Evolutionary conservation across 2,797 vertebrate genomes (phyloP), one percentile per base, ranked within the genome.

Genomic region (Harpagifer antarcticus): DNA sequence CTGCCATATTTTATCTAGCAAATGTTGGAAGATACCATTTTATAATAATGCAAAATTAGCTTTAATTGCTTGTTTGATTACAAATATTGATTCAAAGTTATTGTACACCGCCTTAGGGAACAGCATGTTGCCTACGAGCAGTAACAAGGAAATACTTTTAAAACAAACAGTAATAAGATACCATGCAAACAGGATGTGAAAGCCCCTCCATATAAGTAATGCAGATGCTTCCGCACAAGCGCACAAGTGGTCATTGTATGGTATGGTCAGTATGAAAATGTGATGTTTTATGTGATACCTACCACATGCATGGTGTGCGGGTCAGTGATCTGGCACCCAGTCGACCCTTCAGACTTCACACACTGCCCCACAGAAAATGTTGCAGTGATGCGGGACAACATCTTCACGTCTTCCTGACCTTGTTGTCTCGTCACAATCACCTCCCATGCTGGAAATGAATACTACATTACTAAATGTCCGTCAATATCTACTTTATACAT

Each of bases 341-440:
- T 0, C 0, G 61, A 64, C 0, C 9, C 65, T 1, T 44, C 70
- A 6, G 75, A 78, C 54, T 50, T 84, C 42, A 1, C 56, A 59
- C 94, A 95, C 17, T 82, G 44, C 9, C 59, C 84, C 54, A 95
- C 72, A 9, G 88, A 90, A 68, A 94, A 90, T 0, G 62, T 72
- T 3, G 87, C 84, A 5, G 70, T 70, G 27, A 87, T 72, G 58
- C 45, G 76, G 0, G 95, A 94, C 17, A 33, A 37, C 53, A 95
- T 40, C n/a, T 57, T 45, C n/a, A 88, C 58, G 1, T 76, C 77
- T 9, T 88, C 16, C 0, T 37, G 76, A 5, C 62, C 87, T 1
- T 63, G 42, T 19, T 7, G 7, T 54, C 19, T 50, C 1, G 17
- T 70, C 56, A 83, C 59, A 9, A 19, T 57, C 55, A 93, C 9